Conservation (phyloP, 2,888 invertebrate genomes). For the Holacanthella duospinosa region DNA sequence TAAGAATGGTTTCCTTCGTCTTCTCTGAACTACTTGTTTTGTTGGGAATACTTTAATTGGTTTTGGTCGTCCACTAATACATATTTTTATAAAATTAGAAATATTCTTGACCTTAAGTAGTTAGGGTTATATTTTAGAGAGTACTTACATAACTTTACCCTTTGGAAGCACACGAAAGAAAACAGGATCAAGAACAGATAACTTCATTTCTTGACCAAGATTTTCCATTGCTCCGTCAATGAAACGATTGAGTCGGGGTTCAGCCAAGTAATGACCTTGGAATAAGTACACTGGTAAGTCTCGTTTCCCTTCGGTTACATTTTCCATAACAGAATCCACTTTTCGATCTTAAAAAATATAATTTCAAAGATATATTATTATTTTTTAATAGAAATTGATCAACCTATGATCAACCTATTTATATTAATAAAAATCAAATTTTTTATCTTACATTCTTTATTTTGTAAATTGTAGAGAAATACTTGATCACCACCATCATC, state of each 20-base stretch:
- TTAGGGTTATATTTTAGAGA: not conserved
- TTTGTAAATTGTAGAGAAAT: too few species aligned
- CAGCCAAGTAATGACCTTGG: slow-evolving; percentile 35
- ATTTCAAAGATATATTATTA: too few species aligned
- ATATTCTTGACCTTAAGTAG: not conserved
- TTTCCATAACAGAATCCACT: too few species aligned
- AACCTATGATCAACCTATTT: too few species aligned
- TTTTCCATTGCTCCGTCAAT: slow-evolving; percentile 35
- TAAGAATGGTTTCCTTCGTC: too few species aligned
- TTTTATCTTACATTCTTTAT: too few species aligned
- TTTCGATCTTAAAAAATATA: too few species aligned
- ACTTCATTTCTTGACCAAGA: slow-evolving; percentile 29
- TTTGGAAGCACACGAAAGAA: slow-evolving; percentile 34
- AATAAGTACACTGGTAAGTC: slow-evolving; percentile 33
- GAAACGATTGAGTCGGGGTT: slow-evolving; percentile 34
- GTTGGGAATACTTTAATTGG: not conserved
- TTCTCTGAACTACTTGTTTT: slow-evolving; percentile 2
- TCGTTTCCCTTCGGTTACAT: slow-evolving; percentile 18
- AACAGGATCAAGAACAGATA: slow-evolving; percentile 31
- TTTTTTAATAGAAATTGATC: too few species aligned
- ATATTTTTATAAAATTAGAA: not conserved
- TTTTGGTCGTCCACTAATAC: not conserved
- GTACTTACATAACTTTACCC: slow-evolving; percentile 35
- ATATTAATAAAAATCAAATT: too few species aligned
- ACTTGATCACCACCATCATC: too few species aligned